Percentiles rank a stretch among this genome's conserved stretches.
Conservation (phyloP, 2,888 invertebrate species). For the Trichogramma evanescens region DNA sequence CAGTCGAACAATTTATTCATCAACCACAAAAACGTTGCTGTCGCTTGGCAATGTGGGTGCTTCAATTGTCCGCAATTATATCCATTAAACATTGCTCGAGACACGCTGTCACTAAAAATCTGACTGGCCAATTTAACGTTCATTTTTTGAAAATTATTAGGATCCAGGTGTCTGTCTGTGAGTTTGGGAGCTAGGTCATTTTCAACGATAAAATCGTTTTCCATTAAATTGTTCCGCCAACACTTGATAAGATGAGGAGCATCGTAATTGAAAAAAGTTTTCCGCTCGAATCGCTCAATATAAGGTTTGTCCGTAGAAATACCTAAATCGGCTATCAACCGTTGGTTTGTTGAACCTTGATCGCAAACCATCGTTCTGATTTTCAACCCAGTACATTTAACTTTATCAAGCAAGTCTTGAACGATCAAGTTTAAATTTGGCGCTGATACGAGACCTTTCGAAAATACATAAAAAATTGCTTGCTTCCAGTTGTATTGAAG, state of each 20-base stretch:
- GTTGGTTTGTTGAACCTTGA: conserved; percentile 21
- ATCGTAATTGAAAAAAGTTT: conserved; percentile 20
- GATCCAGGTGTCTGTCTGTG: background rate
- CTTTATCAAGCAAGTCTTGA: background rate
- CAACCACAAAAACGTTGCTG: conserved; percentile 13
- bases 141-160: conserved; percentile 21
- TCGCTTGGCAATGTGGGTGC: conserved; percentile 3
- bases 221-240: background rate
- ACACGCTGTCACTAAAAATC: conserved; percentile 20
- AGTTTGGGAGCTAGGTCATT: conserved; percentile 16
- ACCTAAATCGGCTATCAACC: conserved; percentile 21
- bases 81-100: conserved; percentile 16
- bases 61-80: conserved; percentile 13
- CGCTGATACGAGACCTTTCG: background rate
- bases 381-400: background rate
- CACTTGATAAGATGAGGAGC: conserved; percentile 1
- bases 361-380: background rate
- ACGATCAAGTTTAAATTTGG: background rate
- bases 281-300: conserved; percentile 13
- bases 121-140: conserved; percentile 19
- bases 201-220: background rate
- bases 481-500: background rate
- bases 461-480: conserved; percentile 21
- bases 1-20: conserved; percentile 25
- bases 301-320: conserved; percentile 22